Evolutionary conservation across 2,888 invertebrate genomes (phyloP), one percentile per base, ranked within the genome.

Genomic region (Zootermopsis nevadensis): DNA sequence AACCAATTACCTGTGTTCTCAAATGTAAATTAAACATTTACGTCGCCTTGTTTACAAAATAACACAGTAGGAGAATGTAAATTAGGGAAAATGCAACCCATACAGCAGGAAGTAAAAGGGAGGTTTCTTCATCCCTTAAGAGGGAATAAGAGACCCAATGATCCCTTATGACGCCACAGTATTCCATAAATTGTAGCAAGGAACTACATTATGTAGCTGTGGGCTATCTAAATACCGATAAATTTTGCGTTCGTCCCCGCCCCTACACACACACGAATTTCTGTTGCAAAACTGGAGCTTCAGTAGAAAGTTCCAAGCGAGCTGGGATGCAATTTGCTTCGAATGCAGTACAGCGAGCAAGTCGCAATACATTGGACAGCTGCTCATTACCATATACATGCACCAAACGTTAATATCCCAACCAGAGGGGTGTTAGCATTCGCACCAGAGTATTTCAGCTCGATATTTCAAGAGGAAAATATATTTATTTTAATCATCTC

Each of bases 161-260:
- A 27, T 27, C 60, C 27, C 27, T 0, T n/a, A 60, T 60, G 60
- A 60, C 60, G 60, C n/a, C 60, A 60, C 27, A 27, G 60, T 60
- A 60, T 27, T 60, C 60, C n/a, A 60, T 60, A 60, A 60, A 60
- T 60, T 60, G 60, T 27, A 60, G n/a, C 27, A 60, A 60, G 60
- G 10, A 60, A 60, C 60, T 60, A 15, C 53, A 15, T 27, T 27
- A 60, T 27, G n/a, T 27, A 60, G 27, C 60, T 60, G n/a, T n/a
- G 76, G 42, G 76, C 48, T 76, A 76, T 76, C 48, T 38, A 8
- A 35, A 38, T 76, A n/a, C 76, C 76, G 42, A 76, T 76, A 76
- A 76, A 76, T 76, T 76, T 76, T 42, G 27, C 38, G n/a, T 27
- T 27, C 27, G 8, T 60, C n/a, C 60, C 60, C n/a, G 6, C 27